phyloP scores from a whole-genome alignment of 2,797 vertebrate genomes.

The Alectoris magna region DNA sequence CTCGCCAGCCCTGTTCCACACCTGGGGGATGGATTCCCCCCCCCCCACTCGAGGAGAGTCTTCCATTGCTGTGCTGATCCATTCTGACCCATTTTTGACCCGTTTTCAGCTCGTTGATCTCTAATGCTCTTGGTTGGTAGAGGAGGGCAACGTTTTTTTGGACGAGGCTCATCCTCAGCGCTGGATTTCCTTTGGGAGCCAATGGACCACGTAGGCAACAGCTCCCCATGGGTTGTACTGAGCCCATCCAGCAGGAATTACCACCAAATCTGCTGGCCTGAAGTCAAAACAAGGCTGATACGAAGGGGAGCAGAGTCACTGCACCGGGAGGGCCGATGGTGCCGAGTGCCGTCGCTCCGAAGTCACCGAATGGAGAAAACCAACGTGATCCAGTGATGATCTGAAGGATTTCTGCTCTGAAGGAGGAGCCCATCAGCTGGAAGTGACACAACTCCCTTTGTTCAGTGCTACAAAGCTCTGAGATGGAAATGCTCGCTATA shows the following conservation, averaged over 20 bases:
- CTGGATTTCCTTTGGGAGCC: not conserved
- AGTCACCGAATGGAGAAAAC: not conserved
- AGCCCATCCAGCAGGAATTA: not conserved
- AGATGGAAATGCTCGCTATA: not conserved
- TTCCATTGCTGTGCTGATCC: accelerated
- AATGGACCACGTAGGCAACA: not conserved
- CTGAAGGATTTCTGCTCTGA: not conserved
- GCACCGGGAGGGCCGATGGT: not conserved
- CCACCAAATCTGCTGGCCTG: not conserved
- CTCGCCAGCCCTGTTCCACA: accelerated
- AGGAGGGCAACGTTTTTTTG: not conserved
- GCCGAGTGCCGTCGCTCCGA: accelerated
- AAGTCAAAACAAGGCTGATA: not conserved
- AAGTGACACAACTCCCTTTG: not conserved
- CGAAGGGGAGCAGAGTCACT: not conserved
- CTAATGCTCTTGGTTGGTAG: not conserved
- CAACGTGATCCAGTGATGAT: not conserved
- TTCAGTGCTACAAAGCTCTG: not conserved
- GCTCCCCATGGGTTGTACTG: not conserved
- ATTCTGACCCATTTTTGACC: not conserved
- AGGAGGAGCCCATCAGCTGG: not conserved
- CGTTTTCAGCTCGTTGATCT: not conserved
- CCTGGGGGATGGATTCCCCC: not conserved
- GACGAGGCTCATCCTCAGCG: not conserved
- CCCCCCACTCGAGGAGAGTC: not conserved